Conservation (phyloP, 2,113 vertebrate genomes). For the Corythornis madagascariensis region DNA sequence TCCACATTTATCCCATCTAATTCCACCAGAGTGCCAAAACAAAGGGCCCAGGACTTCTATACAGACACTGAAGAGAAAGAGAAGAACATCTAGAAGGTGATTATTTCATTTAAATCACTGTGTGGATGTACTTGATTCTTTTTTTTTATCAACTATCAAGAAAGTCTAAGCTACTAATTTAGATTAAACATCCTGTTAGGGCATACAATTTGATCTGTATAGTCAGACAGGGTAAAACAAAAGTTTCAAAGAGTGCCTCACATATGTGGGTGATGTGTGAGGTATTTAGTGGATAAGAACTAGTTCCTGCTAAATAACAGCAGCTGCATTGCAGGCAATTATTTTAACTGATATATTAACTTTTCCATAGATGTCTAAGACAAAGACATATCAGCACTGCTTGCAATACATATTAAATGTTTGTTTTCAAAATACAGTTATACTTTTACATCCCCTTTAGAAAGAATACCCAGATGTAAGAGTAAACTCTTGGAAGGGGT, state of each 20-base stretch:
- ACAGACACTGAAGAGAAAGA: not conserved
- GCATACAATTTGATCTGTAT: not conserved
- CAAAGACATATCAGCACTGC: not conserved
- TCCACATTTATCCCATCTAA: not conserved
- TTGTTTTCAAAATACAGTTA: not conserved
- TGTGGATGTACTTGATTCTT: not conserved
- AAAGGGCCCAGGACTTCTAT: not conserved
- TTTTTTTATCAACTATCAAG: not conserved
- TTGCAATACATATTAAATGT: not conserved
- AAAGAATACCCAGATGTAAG: not conserved
- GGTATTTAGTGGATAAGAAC: not conserved
- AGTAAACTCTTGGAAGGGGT: not conserved
- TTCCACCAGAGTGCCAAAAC: not conserved
- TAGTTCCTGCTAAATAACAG: not conserved
- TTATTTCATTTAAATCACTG: not conserved
- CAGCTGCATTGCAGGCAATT: not conserved
- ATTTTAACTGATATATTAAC: not conserved
- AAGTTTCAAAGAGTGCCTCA: not conserved
- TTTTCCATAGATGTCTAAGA: not conserved
- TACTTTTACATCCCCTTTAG: not conserved
- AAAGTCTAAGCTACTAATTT: not conserved
- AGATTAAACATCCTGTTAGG: not conserved
- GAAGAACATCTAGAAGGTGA: not conserved
- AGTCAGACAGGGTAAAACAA: not conserved
- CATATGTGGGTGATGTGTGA: not conserved